These are phyloP conservation scores for Glareola pratincola DNA, from an alignment of 2,113 vertebrate genomes.

Conservation along the genomic window DNA sequence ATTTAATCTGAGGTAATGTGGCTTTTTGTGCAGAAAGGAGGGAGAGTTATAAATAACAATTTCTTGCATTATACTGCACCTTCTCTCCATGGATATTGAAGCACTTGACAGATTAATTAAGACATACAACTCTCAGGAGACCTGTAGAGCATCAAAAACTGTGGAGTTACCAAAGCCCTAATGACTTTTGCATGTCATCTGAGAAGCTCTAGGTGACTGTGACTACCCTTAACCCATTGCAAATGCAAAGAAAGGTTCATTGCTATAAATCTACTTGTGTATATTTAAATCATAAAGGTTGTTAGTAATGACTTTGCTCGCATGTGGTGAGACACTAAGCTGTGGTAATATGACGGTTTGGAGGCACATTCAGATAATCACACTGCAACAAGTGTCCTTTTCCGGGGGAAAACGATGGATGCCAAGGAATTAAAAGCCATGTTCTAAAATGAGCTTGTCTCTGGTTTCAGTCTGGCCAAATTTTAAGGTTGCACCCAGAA, in stretches of 20 bases:
- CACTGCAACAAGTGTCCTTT: not conserved
- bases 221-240: not conserved
- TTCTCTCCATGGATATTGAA: constrained; percentile 1
- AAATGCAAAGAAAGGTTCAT: not conserved
- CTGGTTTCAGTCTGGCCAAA: not conserved
- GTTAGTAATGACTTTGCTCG: not conserved
- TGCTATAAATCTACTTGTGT: not conserved
- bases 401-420: not conserved
- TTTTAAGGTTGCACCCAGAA: not conserved
- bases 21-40: not conserved
- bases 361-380: not conserved
- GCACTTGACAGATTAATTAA: constrained; percentile 25
- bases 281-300: not conserved
- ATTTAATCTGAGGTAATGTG: not conserved
- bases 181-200: not conserved
- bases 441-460: not conserved
- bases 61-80: not conserved
- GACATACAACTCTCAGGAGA: not conserved
- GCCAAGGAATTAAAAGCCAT: not conserved
- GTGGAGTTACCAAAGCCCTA: not conserved
- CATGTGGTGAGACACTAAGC: not conserved
- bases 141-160: not conserved
- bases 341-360: not conserved
- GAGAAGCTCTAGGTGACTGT: not conserved
- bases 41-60: not conserved